These are phyloP conservation scores for Choloepus hoffmanni DNA, from an alignment of 2,113 vertebrate genomes.

Conservation along the genomic window DNA sequence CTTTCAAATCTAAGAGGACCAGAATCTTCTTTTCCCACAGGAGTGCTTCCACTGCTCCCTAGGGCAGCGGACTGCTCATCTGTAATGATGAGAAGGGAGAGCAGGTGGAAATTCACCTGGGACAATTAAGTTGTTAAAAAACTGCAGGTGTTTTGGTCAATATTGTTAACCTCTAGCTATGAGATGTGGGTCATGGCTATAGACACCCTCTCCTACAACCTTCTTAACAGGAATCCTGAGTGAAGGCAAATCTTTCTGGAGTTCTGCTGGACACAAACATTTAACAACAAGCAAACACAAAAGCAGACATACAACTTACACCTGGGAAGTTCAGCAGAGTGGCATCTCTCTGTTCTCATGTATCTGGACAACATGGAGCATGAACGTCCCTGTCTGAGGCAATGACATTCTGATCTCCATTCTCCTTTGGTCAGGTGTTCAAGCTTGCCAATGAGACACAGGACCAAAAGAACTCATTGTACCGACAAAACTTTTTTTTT, in stretches of 20 bases:
- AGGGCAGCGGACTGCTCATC: too few relatives aligned
- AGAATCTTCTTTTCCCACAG: too few relatives aligned
- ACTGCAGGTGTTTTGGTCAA: not conserved
- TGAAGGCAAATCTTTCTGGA: not conserved
- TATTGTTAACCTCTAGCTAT: not conserved
- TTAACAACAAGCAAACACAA: not conserved
- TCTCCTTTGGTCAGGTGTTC: not conserved
- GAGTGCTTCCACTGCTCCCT: too few relatives aligned
- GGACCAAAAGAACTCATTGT: not conserved
- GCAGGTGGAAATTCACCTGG: not conserved
- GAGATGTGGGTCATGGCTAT: not conserved
- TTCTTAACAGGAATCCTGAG: not conserved
- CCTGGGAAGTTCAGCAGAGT: not conserved
- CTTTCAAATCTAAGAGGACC: not conserved
- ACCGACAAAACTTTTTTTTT: too few relatives aligned
- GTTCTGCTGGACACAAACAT: not conserved
- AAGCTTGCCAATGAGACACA: not conserved
- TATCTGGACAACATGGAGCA: not conserved
- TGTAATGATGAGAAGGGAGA: not conserved
- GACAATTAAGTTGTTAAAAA: not conserved
- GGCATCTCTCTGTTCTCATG: not conserved
- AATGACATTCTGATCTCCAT: not conserved
- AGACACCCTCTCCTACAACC: not conserved
- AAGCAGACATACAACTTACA: not conserved
- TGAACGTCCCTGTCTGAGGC: not conserved